A percentile compares a stretch with the other conserved stretches of the same genome.
phyloP scores from a whole-genome alignment of 2,113 vertebrate species.

The Mionectes macconnelli region DNA sequence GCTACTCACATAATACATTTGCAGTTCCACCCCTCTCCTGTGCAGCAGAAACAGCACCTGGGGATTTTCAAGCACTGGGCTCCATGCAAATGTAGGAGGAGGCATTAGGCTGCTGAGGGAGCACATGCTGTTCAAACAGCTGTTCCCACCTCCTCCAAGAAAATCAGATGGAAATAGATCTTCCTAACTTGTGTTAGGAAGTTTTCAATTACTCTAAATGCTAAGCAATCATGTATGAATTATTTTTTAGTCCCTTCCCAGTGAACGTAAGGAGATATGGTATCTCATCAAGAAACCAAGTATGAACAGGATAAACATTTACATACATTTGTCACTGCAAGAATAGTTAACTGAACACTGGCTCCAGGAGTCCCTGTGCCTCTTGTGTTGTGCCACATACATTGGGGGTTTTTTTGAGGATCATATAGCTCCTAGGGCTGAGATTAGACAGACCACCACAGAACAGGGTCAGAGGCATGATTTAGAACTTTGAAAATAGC shows the following conservation, averaged over 20 bases:
- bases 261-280: background rate
- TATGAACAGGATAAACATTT: background rate
- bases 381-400: background rate
- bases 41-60: background rate
- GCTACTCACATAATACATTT: background rate
- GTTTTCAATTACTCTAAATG: background rate
- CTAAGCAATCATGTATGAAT: background rate
- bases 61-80: background rate
- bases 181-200: background rate
- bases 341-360: background rate
- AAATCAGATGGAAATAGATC: background rate
- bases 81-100: background rate
- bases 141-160: background rate
- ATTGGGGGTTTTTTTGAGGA: background rate
- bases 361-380: background rate
- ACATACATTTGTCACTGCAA: background rate
- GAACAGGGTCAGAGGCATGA: background rate
- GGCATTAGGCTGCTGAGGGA: background rate
- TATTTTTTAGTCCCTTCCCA: background rate
- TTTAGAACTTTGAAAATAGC: background rate
- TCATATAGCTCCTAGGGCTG: background rate
- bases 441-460: background rate
- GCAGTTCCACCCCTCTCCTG: background rate
- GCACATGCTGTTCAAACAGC: background rate
- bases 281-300: background rate